These are phyloP conservation scores for Phrynocephalus versicolor DNA, from an alignment of 2,113 vertebrate species.

Conservation along the genomic window DNA sequence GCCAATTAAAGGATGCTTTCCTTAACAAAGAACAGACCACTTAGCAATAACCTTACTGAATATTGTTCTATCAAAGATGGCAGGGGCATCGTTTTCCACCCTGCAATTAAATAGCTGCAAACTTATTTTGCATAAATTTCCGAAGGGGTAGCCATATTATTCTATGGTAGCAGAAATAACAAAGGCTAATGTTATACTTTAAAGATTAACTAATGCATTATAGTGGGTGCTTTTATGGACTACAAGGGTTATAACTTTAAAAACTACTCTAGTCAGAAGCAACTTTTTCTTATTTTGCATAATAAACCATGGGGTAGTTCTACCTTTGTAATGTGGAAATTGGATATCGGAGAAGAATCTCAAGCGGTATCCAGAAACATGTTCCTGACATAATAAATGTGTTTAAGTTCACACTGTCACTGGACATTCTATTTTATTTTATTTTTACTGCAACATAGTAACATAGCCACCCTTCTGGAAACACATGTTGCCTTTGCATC, in stretches of 20 bases:
- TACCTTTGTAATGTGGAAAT: constrained; percentile 32
- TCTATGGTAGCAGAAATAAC: too few relatives aligned
- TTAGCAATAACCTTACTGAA: constrained; percentile 57
- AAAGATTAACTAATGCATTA: too few relatives aligned
- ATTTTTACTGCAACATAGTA: too few relatives aligned
- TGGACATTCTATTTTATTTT: too few relatives aligned
- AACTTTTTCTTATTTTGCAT: too few relatives aligned
- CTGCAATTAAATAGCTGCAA: constrained; percentile 61
- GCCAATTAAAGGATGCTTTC: constrained; percentile 38
- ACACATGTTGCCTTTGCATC: background rate
- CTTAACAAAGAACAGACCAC: constrained; percentile 41
- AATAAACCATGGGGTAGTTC: background rate
- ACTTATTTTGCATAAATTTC: constrained; percentile 55
- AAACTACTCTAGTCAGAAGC: too few relatives aligned
- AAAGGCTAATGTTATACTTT: too few relatives aligned
- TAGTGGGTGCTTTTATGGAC: too few relatives aligned
- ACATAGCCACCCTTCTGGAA: background rate
- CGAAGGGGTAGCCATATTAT: constrained; percentile 24
- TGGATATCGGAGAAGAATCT: constrained; percentile 46
- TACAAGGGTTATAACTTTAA: too few relatives aligned
- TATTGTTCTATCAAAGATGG: constrained; percentile 50
- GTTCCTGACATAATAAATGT: too few relatives aligned
- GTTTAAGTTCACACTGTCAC: too few relatives aligned
- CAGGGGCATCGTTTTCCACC: constrained; percentile 25
- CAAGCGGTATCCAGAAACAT: constrained; percentile 19